Percentiles rank a stretch among this genome's conserved stretches.
Conservation (phyloP, 1,140 invertebrate genomes). For the Sogatella furcifera region DNA sequence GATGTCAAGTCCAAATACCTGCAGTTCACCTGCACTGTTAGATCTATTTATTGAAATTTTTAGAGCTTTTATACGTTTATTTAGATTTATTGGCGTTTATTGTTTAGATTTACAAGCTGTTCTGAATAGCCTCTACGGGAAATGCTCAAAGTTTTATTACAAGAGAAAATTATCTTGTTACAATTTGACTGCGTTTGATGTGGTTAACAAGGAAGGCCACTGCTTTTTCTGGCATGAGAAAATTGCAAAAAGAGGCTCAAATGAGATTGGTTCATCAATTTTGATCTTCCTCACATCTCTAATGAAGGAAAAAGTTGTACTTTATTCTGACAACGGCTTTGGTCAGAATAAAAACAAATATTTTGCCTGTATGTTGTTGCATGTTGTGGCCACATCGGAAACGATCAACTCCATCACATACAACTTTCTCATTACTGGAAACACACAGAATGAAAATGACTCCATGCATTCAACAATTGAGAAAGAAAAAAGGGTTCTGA, state of each 20-base stretch:
- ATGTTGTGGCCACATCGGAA: constrained; percentile 11
- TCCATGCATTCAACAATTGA: constrained; percentile 22
- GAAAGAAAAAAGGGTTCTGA: constrained; percentile 20
- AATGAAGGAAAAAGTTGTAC: constrained; percentile 21
- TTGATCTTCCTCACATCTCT: constrained; percentile 23
- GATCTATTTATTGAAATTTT: too few species aligned
- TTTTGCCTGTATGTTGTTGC: constrained; percentile 27
- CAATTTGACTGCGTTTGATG: constrained; percentile 23
- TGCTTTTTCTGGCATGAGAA: constrained; percentile 37
- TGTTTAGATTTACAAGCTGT: constrained; percentile 10
- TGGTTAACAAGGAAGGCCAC: constrained; percentile 17
- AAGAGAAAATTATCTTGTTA: constrained; percentile 23
- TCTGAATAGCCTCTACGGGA: not conserved
- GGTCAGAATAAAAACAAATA: constrained; percentile 33
- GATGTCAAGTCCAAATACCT: too few species aligned
- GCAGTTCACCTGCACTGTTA: too few species aligned
- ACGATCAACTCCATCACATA: constrained; percentile 13
- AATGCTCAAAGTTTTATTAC: constrained; percentile 22
- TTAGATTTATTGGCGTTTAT: not conserved
- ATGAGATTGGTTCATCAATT: constrained; percentile 33
- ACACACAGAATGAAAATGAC: constrained; percentile 12
- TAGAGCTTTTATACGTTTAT: too few species aligned
- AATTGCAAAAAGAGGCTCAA: constrained; percentile 30
- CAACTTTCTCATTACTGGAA: constrained; percentile 14
- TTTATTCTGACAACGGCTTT: constrained; percentile 31